phyloP scores from a whole-genome alignment of 2,113 vertebrate genomes.

The Ariopsis seemanni region DNA sequence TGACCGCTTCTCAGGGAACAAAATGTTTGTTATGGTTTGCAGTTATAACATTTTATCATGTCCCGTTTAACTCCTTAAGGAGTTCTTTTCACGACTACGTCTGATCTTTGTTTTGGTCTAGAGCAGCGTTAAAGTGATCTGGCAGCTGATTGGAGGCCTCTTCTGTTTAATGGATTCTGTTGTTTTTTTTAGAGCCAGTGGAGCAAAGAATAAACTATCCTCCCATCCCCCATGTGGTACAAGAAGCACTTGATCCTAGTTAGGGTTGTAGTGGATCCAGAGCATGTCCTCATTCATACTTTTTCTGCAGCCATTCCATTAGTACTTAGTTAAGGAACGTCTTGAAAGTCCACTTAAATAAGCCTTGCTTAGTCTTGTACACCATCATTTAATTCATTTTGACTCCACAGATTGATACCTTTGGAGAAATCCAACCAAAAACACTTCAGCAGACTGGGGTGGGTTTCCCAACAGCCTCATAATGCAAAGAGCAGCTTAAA shows the following conservation, averaged over 20 bases:
- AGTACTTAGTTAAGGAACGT: neutral
- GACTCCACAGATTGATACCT: neutral
- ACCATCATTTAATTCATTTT: neutral
- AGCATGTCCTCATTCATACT: neutral
- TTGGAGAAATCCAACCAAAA: neutral
- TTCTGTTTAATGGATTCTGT: neutral
- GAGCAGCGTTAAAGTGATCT: neutral
- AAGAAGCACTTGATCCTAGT: neutral
- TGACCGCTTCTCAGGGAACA: neutral
- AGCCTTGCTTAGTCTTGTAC: no score
- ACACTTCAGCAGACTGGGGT: no score
- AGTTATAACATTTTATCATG: neutral
- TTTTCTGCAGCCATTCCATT: neutral
- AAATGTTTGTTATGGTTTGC: neutral
- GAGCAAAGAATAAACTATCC: neutral
- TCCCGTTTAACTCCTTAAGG: neutral
- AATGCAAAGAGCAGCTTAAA: no score
- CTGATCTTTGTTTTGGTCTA: neutral
- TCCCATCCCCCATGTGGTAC: neutral
- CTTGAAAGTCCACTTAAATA: neutral
- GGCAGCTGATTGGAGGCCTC: neutral
- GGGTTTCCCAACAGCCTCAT: no score
- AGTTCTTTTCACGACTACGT: neutral
- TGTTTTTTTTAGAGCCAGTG: neutral
- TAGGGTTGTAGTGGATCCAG: neutral